Percentiles rank a stretch among this genome's conserved stretches.
phyloP scores from a whole-genome alignment of 2,113 vertebrate genomes.

The Rhizomys pruinosus region DNA sequence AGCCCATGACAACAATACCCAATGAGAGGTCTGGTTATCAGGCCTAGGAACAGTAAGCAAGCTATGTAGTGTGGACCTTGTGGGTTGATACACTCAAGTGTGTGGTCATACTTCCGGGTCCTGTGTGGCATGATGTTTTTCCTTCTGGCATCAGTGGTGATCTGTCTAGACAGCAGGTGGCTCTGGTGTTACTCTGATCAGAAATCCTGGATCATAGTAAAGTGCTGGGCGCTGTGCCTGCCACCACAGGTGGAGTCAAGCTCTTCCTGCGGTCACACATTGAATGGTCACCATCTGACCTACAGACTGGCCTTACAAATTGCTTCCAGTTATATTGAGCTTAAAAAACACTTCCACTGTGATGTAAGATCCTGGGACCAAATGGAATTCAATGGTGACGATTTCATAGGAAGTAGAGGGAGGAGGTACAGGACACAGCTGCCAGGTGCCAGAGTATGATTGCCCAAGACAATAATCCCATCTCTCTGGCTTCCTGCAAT shows the following conservation, averaged over 20 bases:
- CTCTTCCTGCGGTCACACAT: background rate
- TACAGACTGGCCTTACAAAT: slow-evolving; percentile 19
- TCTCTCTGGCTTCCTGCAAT: slow-evolving; percentile 53
- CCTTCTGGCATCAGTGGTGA: background rate
- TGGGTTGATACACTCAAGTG: background rate
- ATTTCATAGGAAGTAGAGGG: slow-evolving; percentile 66
- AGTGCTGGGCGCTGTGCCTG: rapidly evolving
- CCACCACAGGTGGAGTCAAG: background rate
- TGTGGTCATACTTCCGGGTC: too few relatives aligned
- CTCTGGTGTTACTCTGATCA: background rate
- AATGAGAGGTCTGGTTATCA: background rate
- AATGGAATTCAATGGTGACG: slow-evolving; percentile 53
- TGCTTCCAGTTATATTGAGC: background rate
- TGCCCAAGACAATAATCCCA: slow-evolving; percentile 82
- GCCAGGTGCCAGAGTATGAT: slow-evolving; percentile 79
- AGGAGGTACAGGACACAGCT: slow-evolving; percentile 77
- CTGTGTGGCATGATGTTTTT: background rate
- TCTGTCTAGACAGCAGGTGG: background rate
- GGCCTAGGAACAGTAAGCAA: background rate
- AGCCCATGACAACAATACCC: background rate
- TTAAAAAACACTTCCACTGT: slow-evolving; percentile 4
- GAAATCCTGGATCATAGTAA: background rate
- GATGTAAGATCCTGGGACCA: background rate
- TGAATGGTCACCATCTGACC: slow-evolving; percentile 30
- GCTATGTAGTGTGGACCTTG: background rate